phyloP scores from a whole-genome alignment of 2,888 invertebrate genomes.

The Patella caerulea region DNA sequence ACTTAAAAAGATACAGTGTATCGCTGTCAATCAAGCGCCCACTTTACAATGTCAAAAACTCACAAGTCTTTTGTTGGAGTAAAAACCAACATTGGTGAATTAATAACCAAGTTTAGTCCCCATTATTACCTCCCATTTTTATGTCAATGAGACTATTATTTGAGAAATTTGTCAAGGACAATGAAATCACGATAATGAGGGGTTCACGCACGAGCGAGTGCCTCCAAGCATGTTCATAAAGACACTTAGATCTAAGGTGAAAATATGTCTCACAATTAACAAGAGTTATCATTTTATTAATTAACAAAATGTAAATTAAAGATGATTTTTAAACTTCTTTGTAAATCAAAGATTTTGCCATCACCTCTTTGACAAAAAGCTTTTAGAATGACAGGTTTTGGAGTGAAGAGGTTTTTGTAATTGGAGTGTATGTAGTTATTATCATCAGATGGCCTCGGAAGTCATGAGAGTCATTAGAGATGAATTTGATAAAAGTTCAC shows the following conservation, averaged over 20 bases:
- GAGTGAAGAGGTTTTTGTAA: too few relatives aligned
- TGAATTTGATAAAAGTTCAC: too few relatives aligned
- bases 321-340: neutral
- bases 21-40: constrained; percentile 5
- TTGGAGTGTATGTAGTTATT: too few relatives aligned
- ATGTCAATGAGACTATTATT: neutral
- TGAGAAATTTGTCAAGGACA: neutral
- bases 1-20: constrained; percentile 5
- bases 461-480: too few relatives aligned
- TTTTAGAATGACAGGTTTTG: too few relatives aligned
- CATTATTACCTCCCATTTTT: too few relatives aligned
- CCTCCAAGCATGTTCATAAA: neutral
- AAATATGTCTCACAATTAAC: neutral
- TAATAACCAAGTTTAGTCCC: neutral
- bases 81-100: constrained; percentile 2
- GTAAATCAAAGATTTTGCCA: too few relatives aligned
- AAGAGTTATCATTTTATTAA: neutral
- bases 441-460: too few relatives aligned
- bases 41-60: neutral
- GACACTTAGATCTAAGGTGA: neutral
- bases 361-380: too few relatives aligned
- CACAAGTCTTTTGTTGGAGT: neutral
- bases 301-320: neutral
- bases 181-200: neutral
- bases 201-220: neutral